These are phyloP conservation scores for Aporophyla nigra DNA, from an alignment of 2,888 invertebrate genomes.

Conservation along the genomic window DNA sequence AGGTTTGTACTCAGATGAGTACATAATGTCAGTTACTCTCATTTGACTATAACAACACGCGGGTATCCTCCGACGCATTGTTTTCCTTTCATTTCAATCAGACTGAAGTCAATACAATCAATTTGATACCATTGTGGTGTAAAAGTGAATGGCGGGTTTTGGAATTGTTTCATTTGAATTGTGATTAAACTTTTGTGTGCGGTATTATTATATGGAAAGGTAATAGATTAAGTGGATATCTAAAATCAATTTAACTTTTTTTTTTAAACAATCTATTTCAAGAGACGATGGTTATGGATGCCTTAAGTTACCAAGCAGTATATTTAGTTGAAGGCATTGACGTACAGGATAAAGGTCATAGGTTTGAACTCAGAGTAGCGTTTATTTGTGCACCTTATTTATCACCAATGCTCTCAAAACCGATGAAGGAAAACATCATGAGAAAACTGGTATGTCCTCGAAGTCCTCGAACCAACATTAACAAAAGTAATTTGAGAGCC, in stretches of 20 bases:
- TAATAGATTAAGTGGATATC: not conserved
- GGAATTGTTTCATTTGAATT: constrained; percentile 36
- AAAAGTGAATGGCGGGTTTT: constrained; percentile 37
- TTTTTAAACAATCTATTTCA: no score
- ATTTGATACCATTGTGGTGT: constrained; percentile 47
- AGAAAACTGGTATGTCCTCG: no score
- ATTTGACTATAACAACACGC: constrained; percentile 52
- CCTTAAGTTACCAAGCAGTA: not conserved
- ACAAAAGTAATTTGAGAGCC: constrained; percentile 48
- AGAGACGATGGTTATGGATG: no score
- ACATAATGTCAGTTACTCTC: constrained; percentile 37
- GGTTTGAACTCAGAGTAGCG: no score
- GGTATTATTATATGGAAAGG: not conserved
- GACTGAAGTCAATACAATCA: constrained; percentile 58
- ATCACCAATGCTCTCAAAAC: no score
- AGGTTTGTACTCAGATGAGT: not conserved
- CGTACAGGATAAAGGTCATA: no score
- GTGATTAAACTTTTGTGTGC: constrained; percentile 27
- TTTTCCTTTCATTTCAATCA: constrained; percentile 63
- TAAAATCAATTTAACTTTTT: not conserved
- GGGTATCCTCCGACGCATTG: constrained; percentile 42
- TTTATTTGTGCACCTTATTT: no score
- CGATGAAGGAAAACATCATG: no score
- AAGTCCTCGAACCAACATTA: no score
- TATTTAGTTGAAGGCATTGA: no score